These are phyloP conservation scores for Lemur catta DNA, from an alignment of 2,797 vertebrate genomes.

Conservation along the genomic window DNA sequence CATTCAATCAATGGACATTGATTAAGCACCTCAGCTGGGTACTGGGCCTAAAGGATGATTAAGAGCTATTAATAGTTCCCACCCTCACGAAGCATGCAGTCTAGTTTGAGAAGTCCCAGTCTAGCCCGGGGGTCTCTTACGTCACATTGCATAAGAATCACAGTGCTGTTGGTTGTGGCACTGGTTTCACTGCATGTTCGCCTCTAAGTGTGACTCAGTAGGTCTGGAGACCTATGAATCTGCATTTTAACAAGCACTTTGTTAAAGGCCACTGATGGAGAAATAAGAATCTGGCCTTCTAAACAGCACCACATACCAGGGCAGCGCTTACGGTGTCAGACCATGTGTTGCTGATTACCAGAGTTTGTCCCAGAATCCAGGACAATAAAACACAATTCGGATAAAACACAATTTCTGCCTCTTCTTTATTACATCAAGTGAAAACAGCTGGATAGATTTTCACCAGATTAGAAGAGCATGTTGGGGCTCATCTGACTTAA, in stretches of 20 bases:
- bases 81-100: not conserved
- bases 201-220: not conserved
- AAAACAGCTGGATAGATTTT: not conserved
- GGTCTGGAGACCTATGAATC: not conserved
- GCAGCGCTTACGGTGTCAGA: not conserved
- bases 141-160: not conserved
- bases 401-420: not conserved
- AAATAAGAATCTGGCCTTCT: not conserved
- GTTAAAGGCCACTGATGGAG: not conserved
- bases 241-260: not conserved
- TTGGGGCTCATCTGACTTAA: not conserved
- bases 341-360: not conserved
- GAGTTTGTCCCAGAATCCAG: not conserved
- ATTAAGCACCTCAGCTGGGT: not conserved
- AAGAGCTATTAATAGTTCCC: not conserved
- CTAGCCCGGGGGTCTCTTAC: not conserved
- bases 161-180: not conserved
- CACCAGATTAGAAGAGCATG: not conserved
- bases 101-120: not conserved
- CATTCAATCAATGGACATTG: not conserved
- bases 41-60: not conserved
- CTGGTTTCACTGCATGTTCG: not conserved
- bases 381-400: not conserved
- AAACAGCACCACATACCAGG: not conserved
- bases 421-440: not conserved